A percentile compares a stretch with the other conserved stretches of the same genome.
Conservation (phyloP, 2,888 invertebrate genomes). For the Orthosia gracilis region DNA sequence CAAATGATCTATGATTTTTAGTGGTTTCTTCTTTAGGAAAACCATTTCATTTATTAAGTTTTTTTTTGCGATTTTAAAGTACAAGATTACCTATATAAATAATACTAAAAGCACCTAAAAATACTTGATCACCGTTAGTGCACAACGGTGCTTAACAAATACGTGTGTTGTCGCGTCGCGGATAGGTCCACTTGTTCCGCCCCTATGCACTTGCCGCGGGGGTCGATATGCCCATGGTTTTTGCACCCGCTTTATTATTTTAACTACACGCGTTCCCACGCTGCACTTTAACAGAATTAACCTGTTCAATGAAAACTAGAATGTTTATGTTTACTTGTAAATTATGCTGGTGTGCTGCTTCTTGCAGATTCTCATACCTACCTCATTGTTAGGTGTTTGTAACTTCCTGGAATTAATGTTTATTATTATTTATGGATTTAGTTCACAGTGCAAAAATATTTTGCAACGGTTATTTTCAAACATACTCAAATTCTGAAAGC, state of each 20-base stretch:
- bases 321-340: slow-evolving; percentile 70
- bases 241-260: slow-evolving; percentile 86
- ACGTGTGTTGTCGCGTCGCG: slow-evolving; percentile 59
- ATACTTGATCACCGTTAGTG: slow-evolving; percentile 33
- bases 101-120: slow-evolving; percentile 7
- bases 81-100: background rate
- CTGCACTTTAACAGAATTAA: slow-evolving; percentile 77
- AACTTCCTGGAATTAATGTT: slow-evolving; percentile 55
- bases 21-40: background rate
- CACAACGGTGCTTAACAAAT: slow-evolving; percentile 46
- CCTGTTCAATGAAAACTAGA: slow-evolving; percentile 77
- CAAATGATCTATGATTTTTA: background rate
- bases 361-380: slow-evolving; percentile 59
- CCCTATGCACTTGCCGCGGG: slow-evolving; percentile 89
- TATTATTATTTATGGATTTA: slow-evolving; percentile 32
- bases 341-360: slow-evolving; percentile 56
- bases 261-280: slow-evolving; percentile 85
- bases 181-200: slow-evolving; percentile 88
- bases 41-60: too few relatives aligned
- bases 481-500: background rate
- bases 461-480: background rate
- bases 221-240: slow-evolving; percentile 85
- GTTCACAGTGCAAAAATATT: slow-evolving; percentile 15
- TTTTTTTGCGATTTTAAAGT: background rate
- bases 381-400: slow-evolving; percentile 55